phyloP scores from a whole-genome alignment of 1,140 invertebrate genomes.

The Plutomurus gul region DNA sequence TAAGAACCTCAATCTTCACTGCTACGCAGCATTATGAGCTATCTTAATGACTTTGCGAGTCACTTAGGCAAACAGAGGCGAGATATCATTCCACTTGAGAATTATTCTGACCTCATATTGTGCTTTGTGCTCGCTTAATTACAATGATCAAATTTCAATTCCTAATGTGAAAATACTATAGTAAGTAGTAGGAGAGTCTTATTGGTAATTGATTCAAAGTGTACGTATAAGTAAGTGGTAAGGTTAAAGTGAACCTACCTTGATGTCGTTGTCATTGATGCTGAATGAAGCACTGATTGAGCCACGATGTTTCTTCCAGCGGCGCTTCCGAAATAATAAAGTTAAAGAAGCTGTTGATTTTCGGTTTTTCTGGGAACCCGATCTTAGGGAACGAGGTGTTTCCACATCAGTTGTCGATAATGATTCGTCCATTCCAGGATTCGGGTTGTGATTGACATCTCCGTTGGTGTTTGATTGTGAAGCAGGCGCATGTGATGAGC shows the following conservation, averaged over 20 bases:
- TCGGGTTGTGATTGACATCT: conserved; percentile 6
- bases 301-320: conserved; percentile 49
- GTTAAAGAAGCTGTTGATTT: conserved; percentile 44
- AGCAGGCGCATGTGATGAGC: conserved; percentile 14
- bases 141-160: too few species aligned
- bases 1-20: too few species aligned
- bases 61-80: too few species aligned
- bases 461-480: background rate
- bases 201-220: too few species aligned
- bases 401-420: background rate
- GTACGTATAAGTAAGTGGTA: background rate
- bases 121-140: too few species aligned
- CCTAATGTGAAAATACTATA: too few species aligned
- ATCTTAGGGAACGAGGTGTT: conserved; percentile 1
- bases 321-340: conserved; percentile 38
- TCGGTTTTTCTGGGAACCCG: conserved; percentile 17
- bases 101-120: too few species aligned
- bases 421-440: background rate
- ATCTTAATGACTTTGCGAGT: too few species aligned
- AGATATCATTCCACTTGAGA: too few species aligned
- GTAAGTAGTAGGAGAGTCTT: too few species aligned
- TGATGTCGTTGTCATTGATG: conserved; percentile 55
- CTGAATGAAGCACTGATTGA: conserved; percentile 58
- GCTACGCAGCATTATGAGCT: too few species aligned
- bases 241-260: conserved; percentile 42